These are phyloP conservation scores for Cynopterus sphinx DNA, from an alignment of 2,797 vertebrate species.

Conservation along the genomic window DNA sequence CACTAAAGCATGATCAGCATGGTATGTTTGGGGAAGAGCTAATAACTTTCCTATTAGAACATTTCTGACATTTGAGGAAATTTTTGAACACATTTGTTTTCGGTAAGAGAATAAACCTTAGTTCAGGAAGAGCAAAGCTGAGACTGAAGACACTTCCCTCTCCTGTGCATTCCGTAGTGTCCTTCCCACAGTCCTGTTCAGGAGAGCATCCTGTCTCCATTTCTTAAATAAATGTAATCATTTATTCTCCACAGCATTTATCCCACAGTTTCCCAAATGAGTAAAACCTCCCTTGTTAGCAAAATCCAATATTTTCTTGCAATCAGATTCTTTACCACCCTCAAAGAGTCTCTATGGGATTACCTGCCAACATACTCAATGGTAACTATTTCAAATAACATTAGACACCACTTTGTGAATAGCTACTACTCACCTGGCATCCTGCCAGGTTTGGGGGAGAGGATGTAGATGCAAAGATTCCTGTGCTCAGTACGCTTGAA, in stretches of 20 bases:
- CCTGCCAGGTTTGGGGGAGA: neutral
- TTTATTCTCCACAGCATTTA: neutral
- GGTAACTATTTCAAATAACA: slow-evolving; percentile 1
- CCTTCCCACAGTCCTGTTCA: neutral
- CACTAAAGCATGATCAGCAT: neutral
- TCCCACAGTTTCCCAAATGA: neutral
- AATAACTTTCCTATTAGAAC: neutral
- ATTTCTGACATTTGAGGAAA: neutral
- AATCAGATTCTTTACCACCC: neutral
- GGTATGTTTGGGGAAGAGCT: neutral
- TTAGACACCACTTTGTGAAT: neutral
- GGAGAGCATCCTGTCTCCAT: neutral
- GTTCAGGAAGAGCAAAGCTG: neutral
- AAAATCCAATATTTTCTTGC: neutral
- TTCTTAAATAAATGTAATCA: neutral
- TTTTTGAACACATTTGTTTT: neutral
- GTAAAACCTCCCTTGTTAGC: neutral
- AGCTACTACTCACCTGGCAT: neutral
- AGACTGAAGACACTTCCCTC: neutral
- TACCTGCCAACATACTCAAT: neutral
- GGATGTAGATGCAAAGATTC: neutral
- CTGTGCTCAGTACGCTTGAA: neutral
- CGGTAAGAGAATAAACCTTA: neutral
- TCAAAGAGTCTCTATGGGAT: neutral
- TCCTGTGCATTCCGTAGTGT: neutral